Conservation (phyloP, 2,797 vertebrate genomes). For the Chloroceryle inda region DNA sequence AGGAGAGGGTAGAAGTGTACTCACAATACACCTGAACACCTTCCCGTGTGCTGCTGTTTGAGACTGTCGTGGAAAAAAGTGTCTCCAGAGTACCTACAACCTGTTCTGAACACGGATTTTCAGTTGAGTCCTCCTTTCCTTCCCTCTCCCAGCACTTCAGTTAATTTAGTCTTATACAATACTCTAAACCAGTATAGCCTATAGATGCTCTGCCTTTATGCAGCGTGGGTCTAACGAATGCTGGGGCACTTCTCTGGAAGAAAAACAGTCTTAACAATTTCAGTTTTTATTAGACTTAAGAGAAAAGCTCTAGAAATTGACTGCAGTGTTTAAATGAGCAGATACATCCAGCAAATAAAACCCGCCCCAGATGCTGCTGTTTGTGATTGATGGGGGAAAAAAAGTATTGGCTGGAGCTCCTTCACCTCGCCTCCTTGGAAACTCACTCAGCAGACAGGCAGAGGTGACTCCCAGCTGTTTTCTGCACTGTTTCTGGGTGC, state of each 20-base stretch:
- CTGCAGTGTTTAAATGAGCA: neutral
- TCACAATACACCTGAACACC: neutral
- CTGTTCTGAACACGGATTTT: neutral
- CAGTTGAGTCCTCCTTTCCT: neutral
- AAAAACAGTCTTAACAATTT: neutral
- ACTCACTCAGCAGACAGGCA: accelerated
- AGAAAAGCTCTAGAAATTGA: neutral
- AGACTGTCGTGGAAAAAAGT: neutral
- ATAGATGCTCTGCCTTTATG: neutral
- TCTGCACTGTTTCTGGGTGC: accelerated
- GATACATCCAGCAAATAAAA: neutral
- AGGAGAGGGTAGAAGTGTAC: neutral
- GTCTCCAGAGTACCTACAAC: neutral
- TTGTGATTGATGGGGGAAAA: neutral
- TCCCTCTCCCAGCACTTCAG: neutral
- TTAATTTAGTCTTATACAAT: neutral
- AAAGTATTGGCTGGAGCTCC: neutral
- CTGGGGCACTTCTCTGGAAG: neutral
- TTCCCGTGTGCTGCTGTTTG: neutral
- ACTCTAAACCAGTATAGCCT: neutral
- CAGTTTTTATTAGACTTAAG: neutral
- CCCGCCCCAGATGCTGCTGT: neutral
- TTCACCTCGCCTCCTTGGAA: neutral
- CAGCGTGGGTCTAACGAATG: neutral
- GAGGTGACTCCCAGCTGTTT: neutral